phyloP scores from a whole-genome alignment of 2,888 invertebrate genomes.

The Ephialtes manifestator region DNA sequence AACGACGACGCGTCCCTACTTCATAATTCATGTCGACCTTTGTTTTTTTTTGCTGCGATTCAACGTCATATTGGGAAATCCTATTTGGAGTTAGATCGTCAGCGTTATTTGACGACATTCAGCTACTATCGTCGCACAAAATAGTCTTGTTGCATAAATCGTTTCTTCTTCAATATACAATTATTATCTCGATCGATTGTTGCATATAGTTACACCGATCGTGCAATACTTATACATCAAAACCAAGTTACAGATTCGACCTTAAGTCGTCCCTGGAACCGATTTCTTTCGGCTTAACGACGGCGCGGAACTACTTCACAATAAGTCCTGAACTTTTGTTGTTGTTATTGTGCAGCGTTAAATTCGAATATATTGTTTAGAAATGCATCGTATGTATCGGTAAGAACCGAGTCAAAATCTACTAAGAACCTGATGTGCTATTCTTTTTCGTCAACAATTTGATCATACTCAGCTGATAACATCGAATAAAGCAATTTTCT shows the following conservation, averaged over 20 bases:
- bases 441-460: too few relatives aligned
- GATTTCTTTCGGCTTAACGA: constrained; percentile 45
- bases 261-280: constrained; percentile 58
- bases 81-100: constrained; percentile 6
- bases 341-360: too few relatives aligned
- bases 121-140: background rate
- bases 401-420: too few relatives aligned
- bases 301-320: background rate
- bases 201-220: constrained; percentile 38
- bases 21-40: constrained; percentile 20
- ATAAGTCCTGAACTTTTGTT: too few relatives aligned
- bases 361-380: too few relatives aligned
- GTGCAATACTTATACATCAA: constrained; percentile 49
- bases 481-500: too few relatives aligned
- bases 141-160: background rate
- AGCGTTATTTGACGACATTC: background rate
- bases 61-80: constrained; percentile 50
- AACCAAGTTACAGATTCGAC: constrained; percentile 39
- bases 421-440: too few relatives aligned
- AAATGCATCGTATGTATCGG: too few relatives aligned
- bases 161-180: constrained; percentile 50
- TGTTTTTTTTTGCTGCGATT: constrained; percentile 16
- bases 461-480: too few relatives aligned
- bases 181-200: constrained; percentile 59
- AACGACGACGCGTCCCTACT: constrained; percentile 29